Conservation (phyloP, 2,888 invertebrate species). For the Spilarctia lutea region DNA sequence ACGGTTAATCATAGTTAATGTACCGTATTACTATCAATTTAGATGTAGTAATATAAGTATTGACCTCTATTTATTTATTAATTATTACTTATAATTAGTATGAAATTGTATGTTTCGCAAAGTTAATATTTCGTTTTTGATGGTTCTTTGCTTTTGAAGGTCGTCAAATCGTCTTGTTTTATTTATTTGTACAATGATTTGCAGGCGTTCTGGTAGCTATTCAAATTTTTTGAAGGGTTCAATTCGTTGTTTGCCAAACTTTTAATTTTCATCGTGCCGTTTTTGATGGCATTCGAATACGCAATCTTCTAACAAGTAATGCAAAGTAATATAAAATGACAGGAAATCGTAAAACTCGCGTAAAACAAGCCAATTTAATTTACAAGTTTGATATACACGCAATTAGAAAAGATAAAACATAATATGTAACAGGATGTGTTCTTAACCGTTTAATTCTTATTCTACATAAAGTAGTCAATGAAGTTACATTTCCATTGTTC, state of each 20-base stretch:
- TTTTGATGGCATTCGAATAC: background rate
- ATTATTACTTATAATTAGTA: slow-evolving; percentile 14
- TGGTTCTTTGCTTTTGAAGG: background rate
- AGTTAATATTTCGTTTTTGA: slow-evolving; percentile 3
- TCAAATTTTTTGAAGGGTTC: background rate
- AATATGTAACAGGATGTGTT: slow-evolving; percentile 34
- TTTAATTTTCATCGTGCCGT: background rate
- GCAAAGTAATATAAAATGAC: background rate
- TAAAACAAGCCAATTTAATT: background rate
- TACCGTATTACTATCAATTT: slow-evolving; percentile 5
- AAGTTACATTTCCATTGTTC: slow-evolving; percentile 55
- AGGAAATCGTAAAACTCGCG: background rate
- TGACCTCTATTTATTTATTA: slow-evolving; percentile 9
- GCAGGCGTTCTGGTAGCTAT: background rate
- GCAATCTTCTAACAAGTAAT: background rate
- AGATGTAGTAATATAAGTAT: slow-evolving; percentile 4
- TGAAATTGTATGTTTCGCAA: slow-evolving; percentile 1
- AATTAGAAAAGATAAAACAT: slow-evolving; percentile 9
- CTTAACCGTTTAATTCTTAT: slow-evolving; percentile 29
- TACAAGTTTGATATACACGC: background rate
- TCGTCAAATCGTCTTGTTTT: background rate
- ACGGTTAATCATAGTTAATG: slow-evolving; percentile 12
- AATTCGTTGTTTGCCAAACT: background rate
- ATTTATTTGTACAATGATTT: background rate
- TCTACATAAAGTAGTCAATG: slow-evolving; percentile 25